Evolutionary conservation across 2,888 invertebrate species (phyloP), one percentile per base, ranked within the genome.

Genomic region (Epsilonema sp.): DNA sequence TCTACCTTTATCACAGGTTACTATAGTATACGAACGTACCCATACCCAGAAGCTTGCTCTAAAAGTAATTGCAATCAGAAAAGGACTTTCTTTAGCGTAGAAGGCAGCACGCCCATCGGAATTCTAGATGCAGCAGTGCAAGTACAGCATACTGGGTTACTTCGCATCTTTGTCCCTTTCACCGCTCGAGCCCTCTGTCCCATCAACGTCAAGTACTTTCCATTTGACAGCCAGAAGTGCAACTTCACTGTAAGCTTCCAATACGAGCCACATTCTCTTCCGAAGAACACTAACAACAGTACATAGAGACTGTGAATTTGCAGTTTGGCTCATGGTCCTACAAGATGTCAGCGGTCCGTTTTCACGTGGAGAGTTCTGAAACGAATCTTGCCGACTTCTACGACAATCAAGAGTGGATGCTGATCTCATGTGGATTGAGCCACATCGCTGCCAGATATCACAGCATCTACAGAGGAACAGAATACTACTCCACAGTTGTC

Each of bases 301-400:
- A 3, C n/a, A n/a, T n/a, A n/a, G n/a, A n/a, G n/a, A n/a, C n/a
- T n/a, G n/a, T n/a, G n/a, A n/a, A 36, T 56, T 58, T 49, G 21
- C 54, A 62, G 59, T 59, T 58, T 41, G 62, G 62, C 19, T 58
- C 59, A 16, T 62, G 62, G 62, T 58, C 61, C 4, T 63, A 61
- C 49, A 58, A 58, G 50, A 53, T 60, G 19, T 51, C 58, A 20
- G 53, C 54, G 38, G 55, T 62, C 37, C 53, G 56, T 4, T 49
- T 57, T 31, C 42, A 58, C 2, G 59, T 60, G 5, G 55, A 57
- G 20, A 53, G 55, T 24, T 49, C 54, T 31, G 58, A 59, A 21
- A 58, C 61, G 24, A 57, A 55, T 26, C 53, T 62, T 19, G 59
- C 56, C 44, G 61, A 63, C 47, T 62, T 62, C 49, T 62, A 58